Conservation (phyloP, 2,888 invertebrate genomes). For the Troilus luridus region DNA sequence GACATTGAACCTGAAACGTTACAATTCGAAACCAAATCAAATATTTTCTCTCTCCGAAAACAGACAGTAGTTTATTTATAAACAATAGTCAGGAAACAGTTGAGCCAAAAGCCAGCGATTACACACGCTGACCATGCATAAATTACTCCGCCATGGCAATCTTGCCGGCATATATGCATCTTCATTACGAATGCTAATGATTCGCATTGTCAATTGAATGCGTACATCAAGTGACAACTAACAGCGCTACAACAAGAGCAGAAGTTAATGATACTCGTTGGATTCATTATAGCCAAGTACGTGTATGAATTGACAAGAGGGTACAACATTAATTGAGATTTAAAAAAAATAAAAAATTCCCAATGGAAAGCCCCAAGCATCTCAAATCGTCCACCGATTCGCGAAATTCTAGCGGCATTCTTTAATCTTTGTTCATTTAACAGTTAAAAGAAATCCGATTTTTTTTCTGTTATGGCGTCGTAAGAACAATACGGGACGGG, state of each 20-base stretch:
- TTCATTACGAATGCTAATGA: slow-evolving; percentile 37
- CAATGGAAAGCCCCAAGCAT: neutral
- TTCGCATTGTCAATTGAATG: neutral
- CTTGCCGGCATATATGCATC: slow-evolving; percentile 28
- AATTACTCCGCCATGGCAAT: neutral
- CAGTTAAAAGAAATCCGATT: too few relatives aligned
- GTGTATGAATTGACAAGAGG: too few relatives aligned
- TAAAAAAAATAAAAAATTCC: too few relatives aligned
- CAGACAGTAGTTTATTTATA: neutral
- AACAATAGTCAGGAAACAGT: neutral
- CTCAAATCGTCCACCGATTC: neutral
- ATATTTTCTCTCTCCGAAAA: neutral
- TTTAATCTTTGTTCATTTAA: too few relatives aligned
- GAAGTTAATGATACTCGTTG: neutral
- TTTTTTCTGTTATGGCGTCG: too few relatives aligned
- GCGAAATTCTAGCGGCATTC: neutral
- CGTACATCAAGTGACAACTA: neutral
- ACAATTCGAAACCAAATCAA: neutral
- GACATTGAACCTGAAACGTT: neutral
- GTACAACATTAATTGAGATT: too few relatives aligned
- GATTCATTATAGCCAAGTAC: neutral
- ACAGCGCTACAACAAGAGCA: neutral
- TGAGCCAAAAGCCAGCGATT: neutral
- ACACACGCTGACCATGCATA: neutral
- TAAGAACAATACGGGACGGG: too few relatives aligned